A percentile compares a stretch with the other conserved stretches of the same genome.
Evolutionary conservation across 2,888 invertebrate genomes (phyloP).

Genomic region (Parnassius glacialis): DNA sequence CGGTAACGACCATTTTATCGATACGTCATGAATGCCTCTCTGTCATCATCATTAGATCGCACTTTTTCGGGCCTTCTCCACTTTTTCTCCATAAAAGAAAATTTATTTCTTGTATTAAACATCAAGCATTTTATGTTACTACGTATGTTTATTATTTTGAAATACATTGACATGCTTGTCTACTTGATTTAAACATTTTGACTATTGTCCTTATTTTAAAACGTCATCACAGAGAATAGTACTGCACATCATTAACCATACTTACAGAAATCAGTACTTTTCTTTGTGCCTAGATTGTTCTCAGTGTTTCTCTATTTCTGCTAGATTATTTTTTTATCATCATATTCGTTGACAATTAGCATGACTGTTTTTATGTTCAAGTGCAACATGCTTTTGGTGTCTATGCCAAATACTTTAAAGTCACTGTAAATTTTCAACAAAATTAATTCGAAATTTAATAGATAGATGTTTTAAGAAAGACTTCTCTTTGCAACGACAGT

Average conservation of each 20-base stretch:
- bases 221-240: slow-evolving; percentile 56
- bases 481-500: slow-evolving; percentile 19
- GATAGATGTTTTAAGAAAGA: slow-evolving; percentile 23
- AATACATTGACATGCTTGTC: slow-evolving; percentile 65
- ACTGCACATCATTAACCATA: slow-evolving; percentile 40
- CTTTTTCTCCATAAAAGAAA: slow-evolving; percentile 49
- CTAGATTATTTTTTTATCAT: slow-evolving; percentile 53
- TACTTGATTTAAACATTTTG: slow-evolving; percentile 55
- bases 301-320: slow-evolving; percentile 46
- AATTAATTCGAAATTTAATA: slow-evolving; percentile 18
- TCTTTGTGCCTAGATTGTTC: slow-evolving; percentile 49
- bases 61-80: slow-evolving; percentile 71
- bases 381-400: slow-evolving; percentile 80
- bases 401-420: slow-evolving; percentile 47
- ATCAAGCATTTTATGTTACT: slow-evolving; percentile 42
- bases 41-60: slow-evolving; percentile 79
- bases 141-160: slow-evolving; percentile 49
- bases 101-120: slow-evolving; percentile 58
- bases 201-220: slow-evolving; percentile 51
- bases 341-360: slow-evolving; percentile 64
- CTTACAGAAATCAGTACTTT: slow-evolving; percentile 51
- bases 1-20: slow-evolving; percentile 79
- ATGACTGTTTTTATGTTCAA: slow-evolving; percentile 67
- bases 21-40: slow-evolving; percentile 79
- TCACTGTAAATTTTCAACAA: slow-evolving; percentile 21